phyloP scores from a whole-genome alignment of 2,888 invertebrate species.

The Amphipoea lucens region DNA sequence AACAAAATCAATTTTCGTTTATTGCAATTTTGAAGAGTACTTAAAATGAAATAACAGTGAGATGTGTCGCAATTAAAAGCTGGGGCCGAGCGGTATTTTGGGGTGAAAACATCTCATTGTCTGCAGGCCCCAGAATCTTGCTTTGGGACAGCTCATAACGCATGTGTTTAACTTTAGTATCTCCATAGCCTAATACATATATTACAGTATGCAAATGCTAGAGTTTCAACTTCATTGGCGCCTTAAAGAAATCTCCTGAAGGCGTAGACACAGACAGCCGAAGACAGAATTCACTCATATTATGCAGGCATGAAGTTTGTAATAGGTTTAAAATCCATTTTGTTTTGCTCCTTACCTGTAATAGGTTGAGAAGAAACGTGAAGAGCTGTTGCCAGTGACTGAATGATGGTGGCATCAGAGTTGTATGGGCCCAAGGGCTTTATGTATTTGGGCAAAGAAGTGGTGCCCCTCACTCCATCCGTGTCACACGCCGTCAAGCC shows the following conservation, averaged over 20 bases:
- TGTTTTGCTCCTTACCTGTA: slow-evolving; percentile 88
- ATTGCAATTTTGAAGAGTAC: neutral
- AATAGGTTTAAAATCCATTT: neutral
- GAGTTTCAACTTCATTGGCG: neutral
- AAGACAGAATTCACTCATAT: neutral
- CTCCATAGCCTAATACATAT: no score
- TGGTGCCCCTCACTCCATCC: slow-evolving; percentile 95
- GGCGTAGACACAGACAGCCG: neutral
- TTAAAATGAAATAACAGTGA: neutral
- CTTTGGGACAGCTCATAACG: neutral
- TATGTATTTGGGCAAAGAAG: slow-evolving; percentile 95
- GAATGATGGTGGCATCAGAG: slow-evolving; percentile 96
- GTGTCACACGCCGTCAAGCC: slow-evolving; percentile 97
- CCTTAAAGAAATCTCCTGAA: neutral
- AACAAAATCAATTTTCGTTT: neutral
- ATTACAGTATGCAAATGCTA: neutral
- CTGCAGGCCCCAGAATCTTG: neutral
- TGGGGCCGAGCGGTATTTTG: neutral
- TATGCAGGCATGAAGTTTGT: neutral
- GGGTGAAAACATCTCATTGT: neutral
- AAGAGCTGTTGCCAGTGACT: slow-evolving; percentile 98
- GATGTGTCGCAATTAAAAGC: neutral
- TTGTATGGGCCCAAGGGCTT: slow-evolving; percentile 96
- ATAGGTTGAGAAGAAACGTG: slow-evolving; percentile 97
- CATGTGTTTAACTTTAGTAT: neutral